A percentile compares a stretch with the other conserved stretches of the same genome.
Evolutionary conservation across 2,113 vertebrate species (phyloP).

Genomic region (Bettongia penicillata): DNA sequence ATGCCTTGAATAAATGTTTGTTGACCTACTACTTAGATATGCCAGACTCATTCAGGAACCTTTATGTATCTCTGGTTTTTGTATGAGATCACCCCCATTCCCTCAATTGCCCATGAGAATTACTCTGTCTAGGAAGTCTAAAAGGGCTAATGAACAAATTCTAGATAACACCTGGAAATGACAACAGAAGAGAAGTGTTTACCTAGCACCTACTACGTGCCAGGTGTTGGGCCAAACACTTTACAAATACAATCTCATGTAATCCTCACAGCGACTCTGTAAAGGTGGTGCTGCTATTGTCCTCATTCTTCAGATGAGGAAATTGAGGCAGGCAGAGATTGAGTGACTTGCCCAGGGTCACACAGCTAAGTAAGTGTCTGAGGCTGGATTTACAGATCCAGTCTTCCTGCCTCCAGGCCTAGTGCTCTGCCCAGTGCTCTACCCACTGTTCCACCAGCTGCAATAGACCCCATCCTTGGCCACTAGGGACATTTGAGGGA

Average conservation of each 20-base stretch:
- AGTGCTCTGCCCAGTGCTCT: too few species aligned
- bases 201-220: neutral
- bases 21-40: too few species aligned
- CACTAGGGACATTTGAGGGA: neutral
- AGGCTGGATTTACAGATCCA: neutral
- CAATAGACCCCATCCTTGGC: neutral
- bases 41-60: too few species aligned
- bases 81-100: too few species aligned
- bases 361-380: neutral
- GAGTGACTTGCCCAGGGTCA: neutral
- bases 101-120: neutral
- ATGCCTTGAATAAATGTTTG: neutral
- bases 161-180: neutral
- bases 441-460: neutral
- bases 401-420: too few species aligned
- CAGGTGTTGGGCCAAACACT: too few species aligned
- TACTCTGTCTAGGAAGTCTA: neutral
- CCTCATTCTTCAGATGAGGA: neutral
- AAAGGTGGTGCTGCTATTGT: too few species aligned
- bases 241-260: neutral
- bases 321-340: neutral
- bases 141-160: too few species aligned
- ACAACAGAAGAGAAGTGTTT: neutral
- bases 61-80: too few species aligned
- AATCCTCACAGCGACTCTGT: neutral